Percentiles rank a stretch among this genome's conserved stretches.
phyloP scores from a whole-genome alignment of 2,797 vertebrate species.

The Heterohyrax brucei region DNA sequence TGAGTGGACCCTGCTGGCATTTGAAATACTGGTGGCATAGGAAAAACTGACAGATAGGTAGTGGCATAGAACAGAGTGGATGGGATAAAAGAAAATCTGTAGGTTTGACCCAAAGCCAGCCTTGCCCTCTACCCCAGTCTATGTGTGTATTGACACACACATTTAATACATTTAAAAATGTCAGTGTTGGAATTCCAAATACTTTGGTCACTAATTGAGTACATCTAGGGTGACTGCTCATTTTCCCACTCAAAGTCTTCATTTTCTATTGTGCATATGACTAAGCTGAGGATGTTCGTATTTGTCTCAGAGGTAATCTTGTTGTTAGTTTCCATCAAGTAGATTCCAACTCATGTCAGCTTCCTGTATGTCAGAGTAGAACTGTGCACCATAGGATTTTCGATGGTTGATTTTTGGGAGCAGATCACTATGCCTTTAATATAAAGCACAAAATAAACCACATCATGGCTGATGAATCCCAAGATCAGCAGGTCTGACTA shows the following conservation, averaged over 20 bases:
- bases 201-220: not conserved
- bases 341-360: not conserved
- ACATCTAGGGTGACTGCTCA: not conserved
- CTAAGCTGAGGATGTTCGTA: not conserved
- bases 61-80: not conserved
- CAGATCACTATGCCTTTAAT: too few relatives aligned
- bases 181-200: not conserved
- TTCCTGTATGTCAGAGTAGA: not conserved
- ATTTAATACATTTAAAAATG: not conserved
- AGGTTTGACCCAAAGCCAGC: not conserved
- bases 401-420: not conserved
- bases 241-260: too few relatives aligned
- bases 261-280: not conserved
- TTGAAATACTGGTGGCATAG: not conserved
- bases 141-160: accelerated
- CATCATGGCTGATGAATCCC: too few relatives aligned
- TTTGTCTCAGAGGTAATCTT: not conserved
- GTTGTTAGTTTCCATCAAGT: not conserved
- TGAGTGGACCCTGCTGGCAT: not conserved
- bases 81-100: not conserved
- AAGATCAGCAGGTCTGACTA: not conserved
- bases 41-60: not conserved
- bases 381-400: not conserved
- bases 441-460: not conserved
- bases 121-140: not conserved